These are phyloP conservation scores for Peromyscus melanophrys DNA, from an alignment of 2,797 vertebrate genomes.

Conservation along the genomic window DNA sequence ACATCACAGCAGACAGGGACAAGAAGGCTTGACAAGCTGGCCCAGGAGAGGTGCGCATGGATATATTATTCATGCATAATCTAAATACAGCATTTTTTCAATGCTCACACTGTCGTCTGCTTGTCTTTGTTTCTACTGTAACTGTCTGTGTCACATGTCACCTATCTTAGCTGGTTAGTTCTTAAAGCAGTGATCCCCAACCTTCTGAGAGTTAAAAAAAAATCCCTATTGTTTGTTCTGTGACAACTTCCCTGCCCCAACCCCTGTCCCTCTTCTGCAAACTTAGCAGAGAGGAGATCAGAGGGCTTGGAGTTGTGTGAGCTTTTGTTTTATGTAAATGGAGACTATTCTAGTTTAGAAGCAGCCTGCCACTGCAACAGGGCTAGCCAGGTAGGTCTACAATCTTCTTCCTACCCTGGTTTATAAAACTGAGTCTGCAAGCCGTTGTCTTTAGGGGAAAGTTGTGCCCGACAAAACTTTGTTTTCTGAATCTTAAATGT, in stretches of 20 bases:
- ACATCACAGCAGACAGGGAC: conserved; percentile 51
- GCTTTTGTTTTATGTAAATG: conserved; percentile 63
- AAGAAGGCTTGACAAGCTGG: conserved; percentile 77
- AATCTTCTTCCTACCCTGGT: not conserved
- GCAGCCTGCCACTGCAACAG: conserved; percentile 42
- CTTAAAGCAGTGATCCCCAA: conserved; percentile 74
- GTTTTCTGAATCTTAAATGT: conserved; percentile 59
- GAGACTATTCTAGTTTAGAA: conserved; percentile 23
- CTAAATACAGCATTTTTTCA: conserved; percentile 81
- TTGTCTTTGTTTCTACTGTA: conserved; percentile 59
- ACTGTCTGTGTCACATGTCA: conserved; percentile 77
- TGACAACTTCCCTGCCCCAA: conserved; percentile 65
- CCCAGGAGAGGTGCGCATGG: conserved; percentile 65
- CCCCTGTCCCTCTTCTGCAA: not conserved
- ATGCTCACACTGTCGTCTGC: conserved; percentile 66
- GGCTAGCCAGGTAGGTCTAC: not conserved
- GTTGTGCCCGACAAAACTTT: conserved; percentile 22
- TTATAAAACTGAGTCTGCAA: conserved; percentile 62
- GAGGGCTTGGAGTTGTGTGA: conserved; percentile 24
- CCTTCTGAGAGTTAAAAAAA: conserved; percentile 62
- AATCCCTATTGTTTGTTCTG: conserved; percentile 63
- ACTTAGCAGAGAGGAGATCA: not conserved
- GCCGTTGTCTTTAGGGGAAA: conserved; percentile 14
- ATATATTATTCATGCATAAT: conserved; percentile 82
- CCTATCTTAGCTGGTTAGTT: conserved; percentile 62